Evolutionary conservation across 2,888 invertebrate species (phyloP), one percentile per base, ranked within the genome.

Genomic region (Augiades crinisus): DNA sequence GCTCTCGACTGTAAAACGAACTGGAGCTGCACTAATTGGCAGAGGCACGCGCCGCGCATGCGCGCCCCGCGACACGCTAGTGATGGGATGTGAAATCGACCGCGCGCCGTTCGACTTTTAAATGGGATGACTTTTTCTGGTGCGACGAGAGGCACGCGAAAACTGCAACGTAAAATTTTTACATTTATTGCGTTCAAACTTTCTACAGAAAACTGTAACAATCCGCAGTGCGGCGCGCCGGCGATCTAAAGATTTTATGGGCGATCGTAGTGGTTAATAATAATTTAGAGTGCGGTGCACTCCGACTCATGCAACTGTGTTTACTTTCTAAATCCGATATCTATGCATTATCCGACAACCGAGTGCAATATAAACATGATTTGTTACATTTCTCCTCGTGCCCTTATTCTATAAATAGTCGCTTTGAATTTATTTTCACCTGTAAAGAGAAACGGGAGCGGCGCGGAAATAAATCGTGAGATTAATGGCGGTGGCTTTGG

Each of bases 11-110:
- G 78, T 77, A 70, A 75, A 76, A 76, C 78, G 78, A 88, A 89
- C 80, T 88, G 81, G 87, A 89, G 87, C 88, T 82, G 78, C 84
- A 87, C 89, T 88, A 89, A 89, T 89, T 88, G 86, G 85, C 79
- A 58, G 63, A 67, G 84, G 87, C 87, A 87, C 86, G 86, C 87
- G 87, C 85, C 81, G 80, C 74, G 77, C 78, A 73, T 78, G 75
- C 75, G 76, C 79, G 63, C 67, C 75, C 63, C 68, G 58, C 67
- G 75, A 79, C 82, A 78, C 80, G 82, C 81, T 73, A 81, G 75
- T 81, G 78, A 81, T 83, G 83, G 80, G 85, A 85, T 85, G 85
- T 85, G 85, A 87, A 87, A 88, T 87, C 83, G 78, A 75, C 72
- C 72, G 74, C 72, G 22, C 75, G 68, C n/a, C 72, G 73, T 76